phyloP scores from a whole-genome alignment of 2,888 invertebrate genomes.

The Volucella inanis region DNA sequence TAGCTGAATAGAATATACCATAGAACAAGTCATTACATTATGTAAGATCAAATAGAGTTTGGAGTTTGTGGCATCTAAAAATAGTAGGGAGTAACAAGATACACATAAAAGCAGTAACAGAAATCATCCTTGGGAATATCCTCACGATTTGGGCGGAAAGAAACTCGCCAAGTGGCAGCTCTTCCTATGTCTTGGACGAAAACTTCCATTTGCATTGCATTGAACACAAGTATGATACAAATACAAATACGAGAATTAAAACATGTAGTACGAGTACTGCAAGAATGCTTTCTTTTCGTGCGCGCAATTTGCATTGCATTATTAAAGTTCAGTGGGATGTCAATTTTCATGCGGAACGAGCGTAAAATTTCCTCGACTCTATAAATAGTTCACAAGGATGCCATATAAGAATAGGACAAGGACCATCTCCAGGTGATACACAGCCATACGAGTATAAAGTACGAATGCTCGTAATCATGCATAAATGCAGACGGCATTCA shows the following conservation, averaged over 20 bases:
- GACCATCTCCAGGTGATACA: conserved; percentile 25
- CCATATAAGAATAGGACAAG: not conserved
- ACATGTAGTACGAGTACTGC: not conserved
- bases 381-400: conserved; percentile 55
- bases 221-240: conserved; percentile 49
- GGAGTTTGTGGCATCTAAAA: no score
- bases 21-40: no score
- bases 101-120: no score
- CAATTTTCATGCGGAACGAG: conserved; percentile 62
- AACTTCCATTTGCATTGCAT: conserved; percentile 63
- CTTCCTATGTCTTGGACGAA: conserved; percentile 15
- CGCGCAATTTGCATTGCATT: conserved; percentile 62
- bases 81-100: no score
- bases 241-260: not conserved
- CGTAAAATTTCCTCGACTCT: conserved; percentile 57
- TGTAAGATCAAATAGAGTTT: no score
- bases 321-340: conserved; percentile 70
- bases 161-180: no score
- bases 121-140: no score
- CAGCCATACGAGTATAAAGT: not conserved
- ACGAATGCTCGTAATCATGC: conserved; percentile 30
- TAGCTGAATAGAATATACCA: no score
- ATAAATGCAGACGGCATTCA: conserved; percentile 69
- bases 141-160: no score
- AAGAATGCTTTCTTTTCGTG: conserved; percentile 4